Conservation (phyloP, 1,140 invertebrate genomes). For the Rhynchophorus ferrugineus region DNA sequence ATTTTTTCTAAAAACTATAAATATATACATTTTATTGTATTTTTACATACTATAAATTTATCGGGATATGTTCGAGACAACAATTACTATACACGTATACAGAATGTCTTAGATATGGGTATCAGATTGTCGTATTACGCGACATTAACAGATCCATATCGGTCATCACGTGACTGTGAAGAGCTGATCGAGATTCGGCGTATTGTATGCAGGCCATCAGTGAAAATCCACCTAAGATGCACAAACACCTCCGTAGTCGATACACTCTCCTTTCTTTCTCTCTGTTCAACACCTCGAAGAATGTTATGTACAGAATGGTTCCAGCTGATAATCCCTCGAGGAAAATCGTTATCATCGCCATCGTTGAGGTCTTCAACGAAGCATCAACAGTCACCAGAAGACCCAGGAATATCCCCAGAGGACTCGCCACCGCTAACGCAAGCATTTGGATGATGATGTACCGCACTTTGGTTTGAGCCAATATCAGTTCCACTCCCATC, state of each 20-base stretch:
- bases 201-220: conserved; percentile 37
- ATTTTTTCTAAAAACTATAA: too few species aligned
- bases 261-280: conserved; percentile 37
- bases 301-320: conserved; percentile 39
- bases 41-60: too few species aligned
- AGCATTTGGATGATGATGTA: conserved; percentile 53
- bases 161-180: neutral
- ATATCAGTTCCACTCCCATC: conserved; percentile 59
- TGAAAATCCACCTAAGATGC: conserved; percentile 36
- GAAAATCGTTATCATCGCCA: conserved; percentile 33
- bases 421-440: conserved; percentile 60
- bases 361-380: conserved; percentile 31
- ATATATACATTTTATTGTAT: too few species aligned
- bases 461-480: conserved; percentile 51
- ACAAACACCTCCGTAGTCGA: conserved; percentile 30
- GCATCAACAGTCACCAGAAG: conserved; percentile 35
- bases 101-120: too few species aligned
- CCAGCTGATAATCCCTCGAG: conserved; percentile 40
- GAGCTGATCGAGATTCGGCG: conserved; percentile 11
- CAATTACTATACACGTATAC: too few species aligned
- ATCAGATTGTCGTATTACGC: neutral
- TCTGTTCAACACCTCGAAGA: conserved; percentile 39
- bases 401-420: conserved; percentile 60
- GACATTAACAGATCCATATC: neutral
- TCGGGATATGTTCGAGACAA: too few species aligned